These are phyloP conservation scores for Oceanites oceanicus DNA, from an alignment of 2,113 vertebrate species.

Conservation along the genomic window DNA sequence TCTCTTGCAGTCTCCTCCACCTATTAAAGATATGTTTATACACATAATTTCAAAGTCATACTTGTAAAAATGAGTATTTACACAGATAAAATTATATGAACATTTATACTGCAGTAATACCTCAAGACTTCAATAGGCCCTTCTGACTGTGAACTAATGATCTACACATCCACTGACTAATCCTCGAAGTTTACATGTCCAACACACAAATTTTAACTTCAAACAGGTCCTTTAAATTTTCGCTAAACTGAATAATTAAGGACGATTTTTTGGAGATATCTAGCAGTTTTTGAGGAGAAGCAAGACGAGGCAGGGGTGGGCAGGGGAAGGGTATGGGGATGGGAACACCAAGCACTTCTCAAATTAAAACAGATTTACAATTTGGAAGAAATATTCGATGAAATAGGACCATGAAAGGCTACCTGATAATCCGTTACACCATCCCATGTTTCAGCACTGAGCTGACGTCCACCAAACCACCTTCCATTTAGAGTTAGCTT, in stretches of 20 bases:
- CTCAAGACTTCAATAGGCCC: background rate
- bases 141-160: background rate
- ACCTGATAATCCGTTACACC: slow-evolving; percentile 95
- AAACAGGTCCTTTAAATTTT: background rate
- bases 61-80: background rate
- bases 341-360: background rate
- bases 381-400: background rate
- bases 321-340: background rate
- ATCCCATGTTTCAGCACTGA: slow-evolving; percentile 88
- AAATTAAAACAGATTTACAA: background rate
- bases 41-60: background rate
- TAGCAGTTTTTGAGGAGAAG: background rate
- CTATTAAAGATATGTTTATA: slow-evolving; percentile 62
- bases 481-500: slow-evolving; percentile 85
- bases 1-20: slow-evolving; percentile 94
- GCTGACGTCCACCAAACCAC: slow-evolving; percentile 94
- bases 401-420: background rate
- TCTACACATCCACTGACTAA: background rate
- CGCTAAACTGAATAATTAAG: background rate
- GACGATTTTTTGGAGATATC: background rate
- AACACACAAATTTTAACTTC: background rate
- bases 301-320: background rate
- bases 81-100: background rate
- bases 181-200: background rate
- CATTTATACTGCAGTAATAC: background rate